phyloP scores from a whole-genome alignment of 1,140 invertebrate species.

The Coelopa frigida region DNA sequence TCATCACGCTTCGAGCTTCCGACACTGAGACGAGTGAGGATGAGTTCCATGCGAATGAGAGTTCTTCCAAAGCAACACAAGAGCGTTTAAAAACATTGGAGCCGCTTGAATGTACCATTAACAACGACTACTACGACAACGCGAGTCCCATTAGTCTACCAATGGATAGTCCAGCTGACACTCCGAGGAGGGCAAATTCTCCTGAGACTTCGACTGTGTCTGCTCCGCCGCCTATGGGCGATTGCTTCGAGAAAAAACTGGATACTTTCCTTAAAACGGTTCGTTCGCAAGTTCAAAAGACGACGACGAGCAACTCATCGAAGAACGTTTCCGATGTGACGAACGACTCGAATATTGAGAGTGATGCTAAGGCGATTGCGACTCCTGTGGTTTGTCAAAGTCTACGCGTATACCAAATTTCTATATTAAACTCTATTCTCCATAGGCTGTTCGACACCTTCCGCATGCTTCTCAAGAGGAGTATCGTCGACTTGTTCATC shows the following conservation, averaged over 20 bases:
- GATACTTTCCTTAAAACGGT: slow-evolving; percentile 32
- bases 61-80: background rate
- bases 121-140: slow-evolving; percentile 21
- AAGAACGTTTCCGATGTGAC: background rate
- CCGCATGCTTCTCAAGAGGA: slow-evolving; percentile 37
- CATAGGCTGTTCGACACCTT: slow-evolving; percentile 36
- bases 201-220: slow-evolving; percentile 17
- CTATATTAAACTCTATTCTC: too few relatives aligned
- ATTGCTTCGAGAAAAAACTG: slow-evolving; percentile 35
- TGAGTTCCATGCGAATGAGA: slow-evolving; percentile 6
- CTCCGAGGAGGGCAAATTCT: slow-evolving; percentile 33
- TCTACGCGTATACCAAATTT: too few relatives aligned
- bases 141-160: slow-evolving; percentile 30
- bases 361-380: too few relatives aligned
- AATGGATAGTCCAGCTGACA: slow-evolving; percentile 27
- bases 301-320: background rate
- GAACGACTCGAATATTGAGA: too few relatives aligned
- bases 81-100: slow-evolving; percentile 3
- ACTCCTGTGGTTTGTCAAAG: slow-evolving; percentile 6
- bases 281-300: background rate
- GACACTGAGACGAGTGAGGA: slow-evolving; percentile 3
- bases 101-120: too few relatives aligned
- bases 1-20: slow-evolving; percentile 19
- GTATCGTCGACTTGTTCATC: slow-evolving; percentile 31
- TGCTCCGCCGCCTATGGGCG: slow-evolving; percentile 23